Evolutionary conservation across 2,888 invertebrate genomes (phyloP).

Genomic region (Drosophila nigritarsus): DNA sequence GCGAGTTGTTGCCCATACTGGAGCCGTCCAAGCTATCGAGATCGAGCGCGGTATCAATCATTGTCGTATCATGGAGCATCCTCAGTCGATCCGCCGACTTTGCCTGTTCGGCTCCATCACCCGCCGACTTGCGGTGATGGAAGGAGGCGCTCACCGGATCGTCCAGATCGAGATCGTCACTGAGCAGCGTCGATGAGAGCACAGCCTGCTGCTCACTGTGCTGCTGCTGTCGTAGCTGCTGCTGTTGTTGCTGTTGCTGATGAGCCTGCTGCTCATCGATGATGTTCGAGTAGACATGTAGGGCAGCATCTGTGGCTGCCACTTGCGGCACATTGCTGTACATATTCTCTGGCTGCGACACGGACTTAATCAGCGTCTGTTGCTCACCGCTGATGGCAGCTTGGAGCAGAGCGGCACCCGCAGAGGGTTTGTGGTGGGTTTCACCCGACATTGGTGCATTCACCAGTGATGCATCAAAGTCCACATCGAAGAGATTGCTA

Average conservation of each 20-base stretch:
- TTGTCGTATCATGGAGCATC: conserved; percentile 93
- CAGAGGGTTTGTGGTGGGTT: conserved; percentile 51
- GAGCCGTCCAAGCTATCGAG: conserved; percentile 93
- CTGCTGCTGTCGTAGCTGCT: conserved; percentile 59
- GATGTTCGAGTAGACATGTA: conserved; percentile 85
- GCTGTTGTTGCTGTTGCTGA: conserved; percentile 62
- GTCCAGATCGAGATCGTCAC: conserved; percentile 85
- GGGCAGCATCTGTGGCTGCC: conserved; percentile 71
- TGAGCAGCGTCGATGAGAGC: conserved; percentile 83
- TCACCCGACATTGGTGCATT: conserved; percentile 29
- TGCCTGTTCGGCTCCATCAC: conserved; percentile 68
- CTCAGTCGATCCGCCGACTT: conserved; percentile 89
- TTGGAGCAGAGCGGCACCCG: conserved; percentile 70
- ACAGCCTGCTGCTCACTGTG: conserved; percentile 49
- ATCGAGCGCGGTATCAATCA: conserved; percentile 96
- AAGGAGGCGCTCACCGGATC: conserved; percentile 85
- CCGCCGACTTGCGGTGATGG: conserved; percentile 50
- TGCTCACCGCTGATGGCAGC: conserved; percentile 72
- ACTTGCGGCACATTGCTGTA: conserved; percentile 84
- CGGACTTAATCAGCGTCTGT: conserved; percentile 69
- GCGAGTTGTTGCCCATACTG: conserved; percentile 89
- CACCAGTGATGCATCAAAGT: conserved; percentile 73
- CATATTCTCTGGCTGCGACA: conserved; percentile 84
- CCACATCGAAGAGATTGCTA: conserved; percentile 84
- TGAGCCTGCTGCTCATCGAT: conserved; percentile 82